Conservation (phyloP, 2,888 invertebrate species). For the Cosmia pyralina region DNA sequence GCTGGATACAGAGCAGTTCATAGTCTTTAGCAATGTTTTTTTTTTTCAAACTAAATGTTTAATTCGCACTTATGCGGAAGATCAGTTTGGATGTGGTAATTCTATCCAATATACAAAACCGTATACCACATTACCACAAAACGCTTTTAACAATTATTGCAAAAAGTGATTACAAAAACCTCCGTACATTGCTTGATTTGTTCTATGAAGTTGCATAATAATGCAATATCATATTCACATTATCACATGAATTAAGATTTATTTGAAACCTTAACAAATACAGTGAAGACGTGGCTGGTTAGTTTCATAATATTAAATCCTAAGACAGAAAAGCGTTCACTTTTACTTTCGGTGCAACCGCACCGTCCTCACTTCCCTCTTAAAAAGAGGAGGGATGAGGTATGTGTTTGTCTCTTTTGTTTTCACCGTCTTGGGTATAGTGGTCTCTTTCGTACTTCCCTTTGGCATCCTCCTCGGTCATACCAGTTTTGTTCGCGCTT, state of each 20-base stretch:
- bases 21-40: too few relatives aligned
- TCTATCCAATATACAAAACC: not conserved
- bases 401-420: constrained; percentile 71
- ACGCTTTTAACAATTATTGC: constrained; percentile 14
- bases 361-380: constrained; percentile 81
- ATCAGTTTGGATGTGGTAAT: constrained; percentile 1
- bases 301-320: constrained; percentile 76
- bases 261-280: constrained; percentile 44
- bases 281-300: constrained; percentile 67
- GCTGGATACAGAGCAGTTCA: too few relatives aligned
- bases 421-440: constrained; percentile 53
- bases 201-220: constrained; percentile 44
- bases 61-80: not conserved
- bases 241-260: constrained; percentile 40
- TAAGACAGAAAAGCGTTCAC: constrained; percentile 81
- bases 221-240: constrained; percentile 30
- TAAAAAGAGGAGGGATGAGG: constrained; percentile 75
- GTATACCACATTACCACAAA: constrained; percentile 26
- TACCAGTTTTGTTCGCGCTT: constrained; percentile 84
- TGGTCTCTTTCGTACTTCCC: constrained; percentile 73
- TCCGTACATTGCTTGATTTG: constrained; percentile 14
- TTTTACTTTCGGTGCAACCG: constrained; percentile 85
- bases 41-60: not conserved
- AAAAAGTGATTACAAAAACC: constrained; percentile 39
- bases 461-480: constrained; percentile 75